Evolutionary conservation across 2,888 invertebrate genomes (phyloP).

Genomic region (Zonitis immaculata): DNA sequence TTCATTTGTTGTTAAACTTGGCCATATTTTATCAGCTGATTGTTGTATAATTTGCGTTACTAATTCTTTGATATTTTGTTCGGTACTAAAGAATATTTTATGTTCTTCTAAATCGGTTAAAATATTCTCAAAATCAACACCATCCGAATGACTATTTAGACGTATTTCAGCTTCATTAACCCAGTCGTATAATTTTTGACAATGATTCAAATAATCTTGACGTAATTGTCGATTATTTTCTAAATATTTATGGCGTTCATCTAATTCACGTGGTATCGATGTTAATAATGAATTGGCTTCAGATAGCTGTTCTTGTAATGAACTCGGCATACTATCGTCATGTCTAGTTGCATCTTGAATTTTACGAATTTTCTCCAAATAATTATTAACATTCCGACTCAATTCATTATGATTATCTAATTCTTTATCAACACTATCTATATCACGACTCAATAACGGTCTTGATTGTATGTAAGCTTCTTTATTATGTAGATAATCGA

Average conservation of each 20-base stretch:
- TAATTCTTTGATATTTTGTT: constrained; percentile 70
- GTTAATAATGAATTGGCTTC: constrained; percentile 75
- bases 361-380: constrained; percentile 58
- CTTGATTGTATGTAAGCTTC: constrained; percentile 78
- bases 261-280: constrained; percentile 74
- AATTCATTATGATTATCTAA: constrained; percentile 70
- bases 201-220: constrained; percentile 69
- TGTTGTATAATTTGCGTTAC: constrained; percentile 78
- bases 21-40: constrained; percentile 83
- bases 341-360: constrained; percentile 68
- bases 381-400: constrained; percentile 62
- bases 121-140: constrained; percentile 84
- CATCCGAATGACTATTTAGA: constrained; percentile 72
- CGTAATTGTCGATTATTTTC: constrained; percentile 71
- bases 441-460: constrained; percentile 73
- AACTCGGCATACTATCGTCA: constrained; percentile 75
- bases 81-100: constrained; percentile 78
- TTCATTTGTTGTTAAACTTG: constrained; percentile 72
- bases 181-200: constrained; percentile 77
- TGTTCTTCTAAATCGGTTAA: constrained; percentile 79
- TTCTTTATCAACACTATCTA: constrained; percentile 75
- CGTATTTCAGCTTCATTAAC: constrained; percentile 76
- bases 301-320: constrained; percentile 76
- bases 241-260: constrained; percentile 75
- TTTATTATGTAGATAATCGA: constrained; percentile 78